Base-by-base conservation (phyloP, 2,888 invertebrate species). In the Lycia hirtaria region DNA sequence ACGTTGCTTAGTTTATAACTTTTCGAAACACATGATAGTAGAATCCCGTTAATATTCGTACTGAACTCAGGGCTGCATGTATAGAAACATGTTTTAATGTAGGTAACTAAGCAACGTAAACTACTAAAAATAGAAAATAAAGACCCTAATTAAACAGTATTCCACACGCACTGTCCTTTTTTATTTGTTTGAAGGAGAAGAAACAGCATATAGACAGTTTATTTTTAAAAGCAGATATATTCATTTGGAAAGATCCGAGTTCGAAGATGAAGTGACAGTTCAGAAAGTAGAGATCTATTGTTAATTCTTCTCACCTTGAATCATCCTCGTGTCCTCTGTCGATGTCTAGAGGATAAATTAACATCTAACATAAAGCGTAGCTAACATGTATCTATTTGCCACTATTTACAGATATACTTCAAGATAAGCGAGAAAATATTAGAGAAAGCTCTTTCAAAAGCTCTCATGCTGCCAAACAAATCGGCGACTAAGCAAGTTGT, bases 271-370 rank as follows among this genome's bases (percentile, higher is more conserved):
- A 64, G 57, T 55, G 53, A 63, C 26, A 67, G 65, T 61, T 60
- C 35, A 62, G 65, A 63, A 50, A 60, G 52, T 35, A 62, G 49
- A 55, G 49, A 62, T 61, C 67, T 69, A 70, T 72, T 67, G 60
- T 49, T 49, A 60, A 73, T 78, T 69, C 60, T 51, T 81, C 86
- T 86, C 82, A 86, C 86, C 86, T 86, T 75, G 51, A 10, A 40
- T 56, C 37, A 66, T 83, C 82, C 78, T 68, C 62, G 61, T 5
- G 65, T 81, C 79, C 78, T 71, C 75, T 64, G 73, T 60, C 68
- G 78, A 67, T 69, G 71, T 76, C 81, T 82, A 82, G 71, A 78
- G 78, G 76, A 79, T 71, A 80, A 80, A 82, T 72, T 72, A 73
- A 73, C 72, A 67, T 74, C 83, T 80, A 85, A 80, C 74, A 77